A percentile compares a stretch with the other conserved stretches of the same genome.
Conservation (phyloP, 2,888 invertebrate genomes). For the Ichneumoninae sp. region DNA sequence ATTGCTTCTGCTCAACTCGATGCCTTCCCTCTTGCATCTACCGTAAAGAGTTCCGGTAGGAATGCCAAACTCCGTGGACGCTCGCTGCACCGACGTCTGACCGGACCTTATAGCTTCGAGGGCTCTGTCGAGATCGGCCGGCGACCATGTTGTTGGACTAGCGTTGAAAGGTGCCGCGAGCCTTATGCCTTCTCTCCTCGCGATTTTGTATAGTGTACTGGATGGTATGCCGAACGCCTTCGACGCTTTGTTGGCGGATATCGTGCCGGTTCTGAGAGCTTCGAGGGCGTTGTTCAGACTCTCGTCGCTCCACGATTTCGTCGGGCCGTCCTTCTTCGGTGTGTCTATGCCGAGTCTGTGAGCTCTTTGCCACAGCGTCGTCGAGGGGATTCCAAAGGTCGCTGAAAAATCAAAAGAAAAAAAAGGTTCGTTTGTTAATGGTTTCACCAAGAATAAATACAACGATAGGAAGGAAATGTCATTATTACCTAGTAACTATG, state of each 20-base stretch:
- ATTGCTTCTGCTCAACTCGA: constrained; percentile 94
- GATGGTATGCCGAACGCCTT: constrained; percentile 96
- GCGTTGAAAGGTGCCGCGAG: constrained; percentile 96
- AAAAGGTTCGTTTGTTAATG: not conserved
- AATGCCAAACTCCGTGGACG: constrained; percentile 94
- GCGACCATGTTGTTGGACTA: constrained; percentile 94
- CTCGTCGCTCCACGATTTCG: constrained; percentile 95
- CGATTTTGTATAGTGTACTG: constrained; percentile 96
- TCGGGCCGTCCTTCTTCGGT: constrained; percentile 94
- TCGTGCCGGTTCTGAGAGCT: constrained; percentile 92
- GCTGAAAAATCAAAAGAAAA: constrained; percentile 85
- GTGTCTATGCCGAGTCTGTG: constrained; percentile 95
- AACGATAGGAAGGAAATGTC: not conserved
- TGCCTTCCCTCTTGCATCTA: constrained; percentile 95
- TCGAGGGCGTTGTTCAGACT: constrained; percentile 93
- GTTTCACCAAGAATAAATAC: not conserved
- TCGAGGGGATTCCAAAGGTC: constrained; percentile 95
- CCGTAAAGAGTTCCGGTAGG: constrained; percentile 96
- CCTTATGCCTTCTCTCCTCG: constrained; percentile 94
- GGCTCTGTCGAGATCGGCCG: constrained; percentile 93
- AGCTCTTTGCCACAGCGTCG: constrained; percentile 96
- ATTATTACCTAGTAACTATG: no score
- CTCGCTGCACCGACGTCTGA: constrained; percentile 93
- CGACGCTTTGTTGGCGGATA: constrained; percentile 96
- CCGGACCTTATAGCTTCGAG: constrained; percentile 93